Conservation (phyloP, 2,113 vertebrate species). For the Cephalopholis sonnerati region DNA sequence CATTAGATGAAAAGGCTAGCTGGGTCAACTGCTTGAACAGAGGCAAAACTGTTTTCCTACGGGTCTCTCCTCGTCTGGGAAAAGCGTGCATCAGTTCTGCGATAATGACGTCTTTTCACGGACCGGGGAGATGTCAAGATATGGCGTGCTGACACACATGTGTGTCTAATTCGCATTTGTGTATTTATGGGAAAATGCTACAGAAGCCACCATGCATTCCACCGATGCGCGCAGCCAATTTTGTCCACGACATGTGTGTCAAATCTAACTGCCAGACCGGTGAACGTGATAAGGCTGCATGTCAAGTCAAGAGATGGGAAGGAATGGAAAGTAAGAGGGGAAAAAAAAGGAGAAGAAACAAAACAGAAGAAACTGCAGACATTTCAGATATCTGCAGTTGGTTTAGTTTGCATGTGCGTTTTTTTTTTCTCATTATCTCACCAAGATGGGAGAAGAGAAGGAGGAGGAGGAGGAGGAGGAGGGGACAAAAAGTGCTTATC, state of each 20-base stretch:
- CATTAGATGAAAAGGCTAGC: conserved; percentile 71
- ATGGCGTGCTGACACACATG: conserved; percentile 58
- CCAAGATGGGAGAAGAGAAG: conserved; percentile 36
- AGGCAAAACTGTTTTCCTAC: conserved; percentile 81
- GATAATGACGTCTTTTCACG: conserved; percentile 73
- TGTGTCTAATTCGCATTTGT: conserved; percentile 75
- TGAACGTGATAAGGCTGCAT: conserved; percentile 54
- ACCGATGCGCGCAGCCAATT: conserved; percentile 52
- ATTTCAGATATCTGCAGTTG: conserved; percentile 48
- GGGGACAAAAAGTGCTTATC: conserved; percentile 67
- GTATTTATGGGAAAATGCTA: conserved; percentile 69
- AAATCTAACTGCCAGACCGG: conserved; percentile 44
- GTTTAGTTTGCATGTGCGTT: conserved; percentile 43
- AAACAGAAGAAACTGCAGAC: conserved; percentile 57
- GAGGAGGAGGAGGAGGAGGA: conserved; percentile 30
- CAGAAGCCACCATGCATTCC: conserved; percentile 56
- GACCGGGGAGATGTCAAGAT: conserved; percentile 48
- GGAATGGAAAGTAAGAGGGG: conserved; percentile 1
- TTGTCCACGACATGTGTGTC: conserved; percentile 55
- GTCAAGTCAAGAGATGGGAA: conserved; percentile 49
- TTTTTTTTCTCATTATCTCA: conserved; percentile 61
- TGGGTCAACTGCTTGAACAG: conserved; percentile 78
- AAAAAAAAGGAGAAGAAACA: conserved; percentile 26
- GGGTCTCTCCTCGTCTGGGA: conserved; percentile 51
- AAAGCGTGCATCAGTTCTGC: conserved; percentile 45